A percentile compares a stretch with the other conserved stretches of the same genome.
phyloP scores from a whole-genome alignment of 1,140 invertebrate species.

The Melipona quadrifasciata region DNA sequence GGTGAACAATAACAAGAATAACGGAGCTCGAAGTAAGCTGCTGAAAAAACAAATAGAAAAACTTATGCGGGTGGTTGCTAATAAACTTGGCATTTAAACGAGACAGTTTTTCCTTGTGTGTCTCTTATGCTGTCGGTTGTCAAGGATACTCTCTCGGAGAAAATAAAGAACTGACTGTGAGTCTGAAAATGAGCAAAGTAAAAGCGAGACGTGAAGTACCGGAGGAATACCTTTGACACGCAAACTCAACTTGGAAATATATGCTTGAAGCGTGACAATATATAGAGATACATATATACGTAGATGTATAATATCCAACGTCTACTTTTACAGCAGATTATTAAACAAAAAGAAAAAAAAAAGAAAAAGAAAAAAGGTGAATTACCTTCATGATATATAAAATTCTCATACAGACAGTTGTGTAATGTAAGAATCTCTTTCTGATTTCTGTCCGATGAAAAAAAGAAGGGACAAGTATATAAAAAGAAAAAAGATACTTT shows the following conservation, averaged over 20 bases:
- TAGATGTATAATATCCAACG: background rate
- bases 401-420: background rate
- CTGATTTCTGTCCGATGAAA: background rate
- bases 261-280: conserved; percentile 20
- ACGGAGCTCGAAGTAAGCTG: background rate
- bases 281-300: background rate
- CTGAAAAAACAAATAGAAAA: background rate
- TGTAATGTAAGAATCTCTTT: background rate
- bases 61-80: too few species aligned
- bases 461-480: background rate
- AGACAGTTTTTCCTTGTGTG: background rate
- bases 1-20: background rate
- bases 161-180: background rate
- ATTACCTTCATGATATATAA: background rate
- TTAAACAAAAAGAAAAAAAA: background rate
- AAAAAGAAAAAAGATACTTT: background rate
- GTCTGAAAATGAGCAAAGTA: background rate
- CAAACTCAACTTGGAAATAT: background rate
- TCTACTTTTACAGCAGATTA: background rate
- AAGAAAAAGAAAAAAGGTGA: background rate
- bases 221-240: background rate
- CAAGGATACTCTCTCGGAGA: background rate
- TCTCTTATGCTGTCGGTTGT: too few species aligned
- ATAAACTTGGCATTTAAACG: too few species aligned
- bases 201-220: background rate